These are phyloP conservation scores for Aegypius monachus DNA, from an alignment of 2,113 vertebrate species.

Conservation along the genomic window DNA sequence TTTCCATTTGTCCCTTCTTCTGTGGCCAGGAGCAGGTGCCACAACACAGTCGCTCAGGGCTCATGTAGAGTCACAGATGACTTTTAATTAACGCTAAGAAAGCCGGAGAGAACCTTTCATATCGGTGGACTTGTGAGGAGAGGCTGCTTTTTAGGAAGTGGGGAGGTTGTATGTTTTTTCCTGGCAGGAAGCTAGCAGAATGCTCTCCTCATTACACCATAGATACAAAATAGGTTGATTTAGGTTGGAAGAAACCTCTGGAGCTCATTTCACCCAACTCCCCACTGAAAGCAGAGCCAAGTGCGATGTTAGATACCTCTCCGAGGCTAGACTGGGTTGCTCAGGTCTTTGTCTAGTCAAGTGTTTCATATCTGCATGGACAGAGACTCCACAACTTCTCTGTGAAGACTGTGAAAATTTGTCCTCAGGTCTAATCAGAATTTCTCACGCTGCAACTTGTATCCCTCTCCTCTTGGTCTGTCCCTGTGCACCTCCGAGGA, in stretches of 20 bases:
- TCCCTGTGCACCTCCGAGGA: background rate
- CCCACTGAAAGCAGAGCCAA: background rate
- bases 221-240: background rate
- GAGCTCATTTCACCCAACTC: background rate
- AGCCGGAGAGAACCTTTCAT: background rate
- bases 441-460: background rate
- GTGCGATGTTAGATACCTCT: rapidly evolving
- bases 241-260: background rate
- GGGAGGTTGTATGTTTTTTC: background rate
- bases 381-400: background rate
- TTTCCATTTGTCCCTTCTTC: background rate
- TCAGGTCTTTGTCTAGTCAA: background rate
- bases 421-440: background rate
- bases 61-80: background rate
- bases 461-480: background rate
- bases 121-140: background rate
- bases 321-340: background rate
- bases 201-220: background rate
- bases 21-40: background rate
- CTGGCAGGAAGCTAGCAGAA: background rate
- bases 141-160: background rate
- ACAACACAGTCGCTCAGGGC: background rate
- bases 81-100: background rate
- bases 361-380: background rate
- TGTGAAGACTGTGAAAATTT: background rate